A percentile compares a stretch with the other conserved stretches of the same genome.
Conservation (phyloP, 37 sponge, comb jelly and placozoan species). For the Spongilla lacustris region DNA sequence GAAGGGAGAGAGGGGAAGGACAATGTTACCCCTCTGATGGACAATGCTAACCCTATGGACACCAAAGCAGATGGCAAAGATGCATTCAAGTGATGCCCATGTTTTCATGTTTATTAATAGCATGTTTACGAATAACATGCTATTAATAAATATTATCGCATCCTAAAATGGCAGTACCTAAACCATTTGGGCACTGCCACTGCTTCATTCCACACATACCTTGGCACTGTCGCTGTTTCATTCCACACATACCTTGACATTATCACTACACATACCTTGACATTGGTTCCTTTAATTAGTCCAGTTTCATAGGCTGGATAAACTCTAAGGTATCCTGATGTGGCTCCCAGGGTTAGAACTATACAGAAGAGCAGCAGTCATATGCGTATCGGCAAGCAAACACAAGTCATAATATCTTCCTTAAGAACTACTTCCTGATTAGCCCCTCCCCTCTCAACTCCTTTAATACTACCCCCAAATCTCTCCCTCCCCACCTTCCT, state of each 20-base stretch:
- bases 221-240: no score
- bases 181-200: no score
- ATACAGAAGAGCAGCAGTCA: not conserved
- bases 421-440: not conserved
- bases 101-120: no score
- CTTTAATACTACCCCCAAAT: constrained; percentile 23
- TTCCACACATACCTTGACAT: no score
- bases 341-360: not conserved
- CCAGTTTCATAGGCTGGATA: constrained; percentile 77
- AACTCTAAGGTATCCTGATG: constrained; percentile 38
- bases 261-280: constrained; percentile 66
- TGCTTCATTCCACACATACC: no score
- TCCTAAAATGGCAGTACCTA: no score
- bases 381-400: no score
- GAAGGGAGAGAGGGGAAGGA: not conserved
- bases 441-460: not conserved
- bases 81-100: no score
- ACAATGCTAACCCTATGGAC: not conserved
- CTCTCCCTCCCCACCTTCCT: constrained; percentile 6
- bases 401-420: no score
- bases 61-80: not conserved
- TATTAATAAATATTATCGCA: no score
- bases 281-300: constrained; percentile 74
- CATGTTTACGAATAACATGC: no score
- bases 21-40: no score